phyloP scores from a whole-genome alignment of 2,797 vertebrate species.

The Hydrophis major region DNA sequence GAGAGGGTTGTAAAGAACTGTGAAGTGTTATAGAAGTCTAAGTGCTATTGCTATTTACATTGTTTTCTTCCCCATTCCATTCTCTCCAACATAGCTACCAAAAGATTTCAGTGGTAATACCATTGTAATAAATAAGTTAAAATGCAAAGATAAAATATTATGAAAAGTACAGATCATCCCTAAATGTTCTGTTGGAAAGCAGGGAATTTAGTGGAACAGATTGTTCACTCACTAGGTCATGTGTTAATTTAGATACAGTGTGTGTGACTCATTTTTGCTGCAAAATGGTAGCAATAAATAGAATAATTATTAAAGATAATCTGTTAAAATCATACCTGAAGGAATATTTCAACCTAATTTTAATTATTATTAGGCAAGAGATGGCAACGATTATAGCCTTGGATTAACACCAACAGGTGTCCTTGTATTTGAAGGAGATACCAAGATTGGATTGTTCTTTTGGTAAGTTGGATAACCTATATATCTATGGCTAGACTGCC shows the following conservation, averaged over 20 bases:
- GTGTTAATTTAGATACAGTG: not conserved
- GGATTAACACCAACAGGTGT: conserved; percentile 97
- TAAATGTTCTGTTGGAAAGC: not conserved
- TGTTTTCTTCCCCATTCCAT: not conserved
- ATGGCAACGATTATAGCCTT: conserved; percentile 96
- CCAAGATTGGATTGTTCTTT: conserved; percentile 98
- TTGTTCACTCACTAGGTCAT: not conserved
- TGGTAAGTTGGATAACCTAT: conserved; percentile 77
- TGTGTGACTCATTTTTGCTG: not conserved
- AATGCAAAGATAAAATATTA: not conserved
- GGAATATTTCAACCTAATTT: conserved; percentile 43
- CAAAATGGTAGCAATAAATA: not conserved
- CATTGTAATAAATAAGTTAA: not conserved
- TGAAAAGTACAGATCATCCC: not conserved
- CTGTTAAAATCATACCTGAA: not conserved
- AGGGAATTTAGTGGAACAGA: not conserved
- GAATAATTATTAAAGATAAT: not conserved
- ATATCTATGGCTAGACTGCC: not conserved
- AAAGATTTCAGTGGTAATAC: not conserved
- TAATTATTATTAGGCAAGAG: conserved; percentile 82
- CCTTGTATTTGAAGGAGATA: conserved; percentile 96
- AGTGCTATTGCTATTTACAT: not conserved
- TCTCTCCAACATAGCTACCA: not conserved
- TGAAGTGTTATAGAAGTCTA: not conserved
- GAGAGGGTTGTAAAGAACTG: not conserved